Conservation (phyloP, 2,113 vertebrate genomes). For the Sturnus vulgaris region DNA sequence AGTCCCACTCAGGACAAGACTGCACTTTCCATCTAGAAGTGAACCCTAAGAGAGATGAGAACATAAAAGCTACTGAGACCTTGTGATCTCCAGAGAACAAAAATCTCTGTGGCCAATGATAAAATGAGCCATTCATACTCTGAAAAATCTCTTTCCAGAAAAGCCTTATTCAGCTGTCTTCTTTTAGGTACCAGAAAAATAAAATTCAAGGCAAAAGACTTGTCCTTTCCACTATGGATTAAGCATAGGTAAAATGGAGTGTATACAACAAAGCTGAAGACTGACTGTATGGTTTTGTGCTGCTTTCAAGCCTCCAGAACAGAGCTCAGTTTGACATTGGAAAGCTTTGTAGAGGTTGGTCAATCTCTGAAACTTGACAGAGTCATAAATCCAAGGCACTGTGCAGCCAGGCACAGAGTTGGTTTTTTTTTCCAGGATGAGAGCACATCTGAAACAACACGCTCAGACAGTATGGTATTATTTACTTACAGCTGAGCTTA, state of each 20-base stretch:
- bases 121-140: neutral
- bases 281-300: neutral
- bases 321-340: conserved; percentile 41
- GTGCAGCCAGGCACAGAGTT: conserved; percentile 51
- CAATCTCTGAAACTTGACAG: conserved; percentile 55
- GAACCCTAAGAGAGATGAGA: neutral
- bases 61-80: neutral
- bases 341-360: conserved; percentile 41
- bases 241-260: neutral
- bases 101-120: neutral
- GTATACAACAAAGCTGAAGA: neutral
- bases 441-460: conserved; percentile 68
- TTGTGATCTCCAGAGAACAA: neutral
- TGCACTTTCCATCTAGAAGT: neutral
- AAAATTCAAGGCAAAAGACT: neutral
- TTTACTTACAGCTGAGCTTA: conserved; percentile 56
- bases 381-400: conserved; percentile 57
- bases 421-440: conserved; percentile 46
- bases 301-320: neutral
- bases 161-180: neutral
- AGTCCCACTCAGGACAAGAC: neutral
- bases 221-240: neutral
- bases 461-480: conserved; percentile 57
- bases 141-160: neutral
- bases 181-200: neutral